phyloP scores from a whole-genome alignment of 2,113 vertebrate species.

The Apodemus speciosus region DNA sequence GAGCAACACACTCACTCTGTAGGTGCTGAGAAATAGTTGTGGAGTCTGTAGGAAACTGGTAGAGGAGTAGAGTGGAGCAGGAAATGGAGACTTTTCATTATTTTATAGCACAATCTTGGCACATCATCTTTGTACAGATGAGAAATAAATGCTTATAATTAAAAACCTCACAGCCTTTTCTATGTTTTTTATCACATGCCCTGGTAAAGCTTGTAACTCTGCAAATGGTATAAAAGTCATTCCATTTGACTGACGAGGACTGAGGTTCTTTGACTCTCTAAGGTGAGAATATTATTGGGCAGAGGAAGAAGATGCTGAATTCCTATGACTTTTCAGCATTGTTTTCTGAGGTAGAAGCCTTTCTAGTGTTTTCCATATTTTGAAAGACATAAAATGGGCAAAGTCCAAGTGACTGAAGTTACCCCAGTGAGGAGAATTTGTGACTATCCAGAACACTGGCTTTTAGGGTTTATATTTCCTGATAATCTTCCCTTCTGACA shows the following conservation, averaged over 20 bases:
- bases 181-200: not conserved
- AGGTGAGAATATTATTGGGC: not conserved
- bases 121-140: conserved; percentile 6
- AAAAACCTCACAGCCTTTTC: conserved; percentile 2
- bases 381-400: not conserved
- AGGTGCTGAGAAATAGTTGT: conserved; percentile 5
- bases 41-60: conserved; percentile 28
- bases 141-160: conserved; percentile 52
- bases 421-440: not conserved
- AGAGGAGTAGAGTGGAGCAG: conserved; percentile 13
- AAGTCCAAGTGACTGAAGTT: not conserved
- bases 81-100: conserved; percentile 57
- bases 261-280: not conserved
- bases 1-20: conserved; percentile 33
- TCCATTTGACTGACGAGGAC: not conserved
- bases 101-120: conserved; percentile 12
- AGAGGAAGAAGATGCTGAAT: not conserved
- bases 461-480: not conserved
- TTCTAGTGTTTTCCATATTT: not conserved
- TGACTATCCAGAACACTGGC: not conserved
- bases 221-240: not conserved
- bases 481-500: not conserved
- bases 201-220: not conserved
- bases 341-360: not conserved
- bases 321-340: not conserved